Conservation (phyloP, 2,797 vertebrate genomes). For the Mustela erminea region DNA sequence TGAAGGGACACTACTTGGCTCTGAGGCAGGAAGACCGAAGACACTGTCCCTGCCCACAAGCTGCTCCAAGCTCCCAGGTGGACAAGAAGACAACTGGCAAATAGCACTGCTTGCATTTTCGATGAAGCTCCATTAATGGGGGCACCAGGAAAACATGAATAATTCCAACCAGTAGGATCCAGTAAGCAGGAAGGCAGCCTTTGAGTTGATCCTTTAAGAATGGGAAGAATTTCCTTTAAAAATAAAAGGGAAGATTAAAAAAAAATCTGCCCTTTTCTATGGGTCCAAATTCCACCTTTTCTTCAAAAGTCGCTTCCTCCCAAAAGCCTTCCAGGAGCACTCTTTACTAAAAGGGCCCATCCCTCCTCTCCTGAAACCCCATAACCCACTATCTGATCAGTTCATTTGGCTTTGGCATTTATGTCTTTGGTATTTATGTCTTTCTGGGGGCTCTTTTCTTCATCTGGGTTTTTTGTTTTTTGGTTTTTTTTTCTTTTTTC, state of each 20-base stretch:
- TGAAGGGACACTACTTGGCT: background rate
- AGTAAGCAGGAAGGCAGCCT: conserved; percentile 58
- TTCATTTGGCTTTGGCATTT: background rate
- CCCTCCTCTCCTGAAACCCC: background rate
- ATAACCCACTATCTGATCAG: background rate
- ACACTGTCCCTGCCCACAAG: background rate
- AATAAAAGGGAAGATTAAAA: conserved; percentile 15
- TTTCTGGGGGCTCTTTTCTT: background rate
- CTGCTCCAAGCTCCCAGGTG: background rate
- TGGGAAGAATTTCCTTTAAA: conserved; percentile 73
- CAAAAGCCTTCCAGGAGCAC: background rate
- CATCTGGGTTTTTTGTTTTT: background rate
- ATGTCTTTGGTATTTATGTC: background rate
- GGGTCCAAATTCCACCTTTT: conserved; percentile 6
- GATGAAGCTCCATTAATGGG: background rate
- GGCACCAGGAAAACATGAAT: background rate
- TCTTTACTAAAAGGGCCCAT: background rate
- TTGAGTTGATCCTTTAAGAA: conserved; percentile 70
- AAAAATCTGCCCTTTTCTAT: background rate
- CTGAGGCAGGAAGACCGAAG: background rate
- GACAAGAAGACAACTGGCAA: background rate
- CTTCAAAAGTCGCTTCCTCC: conserved; percentile 44
- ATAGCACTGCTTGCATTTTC: background rate
- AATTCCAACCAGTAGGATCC: background rate
- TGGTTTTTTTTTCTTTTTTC: background rate